Percentiles rank a stretch among this genome's conserved stretches.
Evolutionary conservation across 1,140 invertebrate species (phyloP).

Genomic region (Drosophila serrata): DNA sequence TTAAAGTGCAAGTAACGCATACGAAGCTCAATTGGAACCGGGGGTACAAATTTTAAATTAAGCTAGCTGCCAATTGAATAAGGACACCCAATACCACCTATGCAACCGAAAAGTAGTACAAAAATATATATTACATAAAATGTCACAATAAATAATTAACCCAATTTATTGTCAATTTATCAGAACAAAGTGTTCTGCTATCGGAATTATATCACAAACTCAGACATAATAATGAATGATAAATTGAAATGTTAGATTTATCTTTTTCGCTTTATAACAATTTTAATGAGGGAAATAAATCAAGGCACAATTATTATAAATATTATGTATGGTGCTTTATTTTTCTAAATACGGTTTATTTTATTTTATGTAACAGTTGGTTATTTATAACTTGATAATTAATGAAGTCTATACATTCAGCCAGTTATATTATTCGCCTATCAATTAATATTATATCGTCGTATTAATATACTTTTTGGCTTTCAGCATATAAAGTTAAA

Average conservation of each 20-base stretch:
- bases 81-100: background rate
- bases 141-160: background rate
- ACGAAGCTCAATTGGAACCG: constrained; percentile 25
- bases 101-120: background rate
- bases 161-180: background rate
- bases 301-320: background rate
- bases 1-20: constrained; percentile 51
- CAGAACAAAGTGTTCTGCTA: too few species aligned
- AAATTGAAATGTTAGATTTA: background rate
- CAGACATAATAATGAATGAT: too few species aligned
- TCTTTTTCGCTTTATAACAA: background rate
- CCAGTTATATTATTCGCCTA: background rate
- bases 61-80: constrained; percentile 25
- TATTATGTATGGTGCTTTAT: background rate
- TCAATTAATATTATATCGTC: background rate
- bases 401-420: background rate
- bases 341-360: background rate
- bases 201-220: background rate
- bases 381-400: background rate
- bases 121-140: background rate
- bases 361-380: too few species aligned
- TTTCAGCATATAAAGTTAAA: too few species aligned
- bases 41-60: constrained; percentile 18
- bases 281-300: constrained; percentile 7
- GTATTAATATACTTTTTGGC: background rate